phyloP scores from a whole-genome alignment of 2,797 vertebrate species.

The Tinamus major region DNA sequence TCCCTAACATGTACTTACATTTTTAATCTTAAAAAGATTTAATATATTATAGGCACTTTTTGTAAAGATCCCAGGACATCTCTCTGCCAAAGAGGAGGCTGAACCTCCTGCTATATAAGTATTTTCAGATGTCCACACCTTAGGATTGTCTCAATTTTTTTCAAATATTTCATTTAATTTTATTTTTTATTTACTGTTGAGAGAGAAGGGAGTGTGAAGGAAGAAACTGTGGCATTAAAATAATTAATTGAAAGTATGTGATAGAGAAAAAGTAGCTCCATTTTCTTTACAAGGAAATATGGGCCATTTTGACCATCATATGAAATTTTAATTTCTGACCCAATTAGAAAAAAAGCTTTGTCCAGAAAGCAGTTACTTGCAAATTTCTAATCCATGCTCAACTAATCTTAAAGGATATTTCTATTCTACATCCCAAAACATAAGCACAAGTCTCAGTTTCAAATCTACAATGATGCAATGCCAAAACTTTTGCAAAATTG shows the following conservation, averaged over 20 bases:
- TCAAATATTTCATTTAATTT: not conserved
- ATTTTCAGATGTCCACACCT: not conserved
- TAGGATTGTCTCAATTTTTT: not conserved
- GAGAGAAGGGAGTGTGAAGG: not conserved
- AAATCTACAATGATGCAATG: not conserved
- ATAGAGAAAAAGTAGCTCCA: not conserved
- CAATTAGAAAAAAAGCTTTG: slow-evolving; percentile 8
- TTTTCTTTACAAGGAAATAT: slow-evolving; percentile 10
- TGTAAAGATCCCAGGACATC: not conserved
- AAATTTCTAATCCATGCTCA: slow-evolving; percentile 10
- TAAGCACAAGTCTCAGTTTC: slow-evolving; percentile 18
- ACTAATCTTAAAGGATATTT: slow-evolving; percentile 31
- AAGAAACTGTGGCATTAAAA: slow-evolving; percentile 48
- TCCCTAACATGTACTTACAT: not conserved
- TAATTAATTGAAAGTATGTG: not conserved
- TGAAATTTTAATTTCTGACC: slow-evolving; percentile 37
- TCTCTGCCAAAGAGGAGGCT: not conserved
- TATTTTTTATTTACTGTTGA: too few relatives aligned
- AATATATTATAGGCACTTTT: too few relatives aligned
- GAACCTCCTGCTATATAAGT: not conserved
- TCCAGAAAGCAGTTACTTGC: not conserved
- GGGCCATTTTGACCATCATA: not conserved
- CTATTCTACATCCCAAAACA: not conserved
- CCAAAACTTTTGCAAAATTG: too few relatives aligned
- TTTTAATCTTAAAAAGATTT: slow-evolving; percentile 17